Conservation (phyloP, 2,888 invertebrate species). For the Epiblema foenella region DNA sequence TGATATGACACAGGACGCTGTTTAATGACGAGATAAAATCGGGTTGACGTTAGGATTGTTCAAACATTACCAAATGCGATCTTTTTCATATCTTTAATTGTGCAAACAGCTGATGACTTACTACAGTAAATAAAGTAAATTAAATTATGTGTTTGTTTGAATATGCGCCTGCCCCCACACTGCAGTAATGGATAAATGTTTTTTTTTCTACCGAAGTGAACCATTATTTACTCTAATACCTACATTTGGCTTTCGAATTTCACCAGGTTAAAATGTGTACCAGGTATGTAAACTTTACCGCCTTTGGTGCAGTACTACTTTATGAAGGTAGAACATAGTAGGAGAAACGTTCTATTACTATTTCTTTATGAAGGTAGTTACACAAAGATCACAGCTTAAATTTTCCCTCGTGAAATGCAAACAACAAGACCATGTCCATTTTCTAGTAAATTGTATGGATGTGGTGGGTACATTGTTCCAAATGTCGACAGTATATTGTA, state of each 20-base stretch:
- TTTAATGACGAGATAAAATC: slow-evolving; percentile 29
- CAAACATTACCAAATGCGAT: slow-evolving; percentile 28
- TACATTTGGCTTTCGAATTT: no score
- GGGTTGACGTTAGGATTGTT: slow-evolving; percentile 17
- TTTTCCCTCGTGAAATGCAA: no score
- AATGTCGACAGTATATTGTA: background rate
- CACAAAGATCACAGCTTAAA: no score
- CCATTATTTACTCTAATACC: no score
- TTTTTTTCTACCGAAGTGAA: no score
- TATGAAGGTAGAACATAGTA: no score
- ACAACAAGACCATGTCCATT: background rate
- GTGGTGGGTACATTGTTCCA: background rate
- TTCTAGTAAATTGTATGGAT: background rate
- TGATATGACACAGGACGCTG: slow-evolving; percentile 23
- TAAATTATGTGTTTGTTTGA: slow-evolving; percentile 7
- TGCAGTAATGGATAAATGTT: background rate
- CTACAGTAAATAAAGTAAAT: background rate
- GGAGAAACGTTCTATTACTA: no score
- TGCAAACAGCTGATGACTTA: background rate
- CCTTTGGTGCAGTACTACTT: no score
- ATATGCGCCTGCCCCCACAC: background rate
- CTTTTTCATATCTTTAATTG: slow-evolving; percentile 5
- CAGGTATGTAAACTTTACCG: no score
- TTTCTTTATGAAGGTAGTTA: no score
- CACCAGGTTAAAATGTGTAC: no score